A percentile compares a stretch with the other conserved stretches of the same genome.
Conservation (phyloP, 2,113 vertebrate species). For the Barbus barbus region DNA sequence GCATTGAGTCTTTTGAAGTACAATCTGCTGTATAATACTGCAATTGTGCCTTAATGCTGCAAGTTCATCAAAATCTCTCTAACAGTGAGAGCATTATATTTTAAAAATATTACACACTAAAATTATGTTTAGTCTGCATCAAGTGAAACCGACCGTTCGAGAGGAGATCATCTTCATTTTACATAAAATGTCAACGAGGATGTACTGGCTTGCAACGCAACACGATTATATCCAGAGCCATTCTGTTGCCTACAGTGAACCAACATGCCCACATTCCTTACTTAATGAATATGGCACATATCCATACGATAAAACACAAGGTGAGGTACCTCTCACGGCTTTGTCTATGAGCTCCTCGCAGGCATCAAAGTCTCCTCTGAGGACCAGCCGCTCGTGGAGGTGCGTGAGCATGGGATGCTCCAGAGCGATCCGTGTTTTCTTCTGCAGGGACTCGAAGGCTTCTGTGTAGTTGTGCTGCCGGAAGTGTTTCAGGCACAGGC, state of each 20-base stretch:
- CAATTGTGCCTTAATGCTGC: too few species aligned
- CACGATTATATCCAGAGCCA: neutral
- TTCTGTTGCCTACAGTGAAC: neutral
- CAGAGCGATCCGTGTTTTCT: constrained; percentile 96
- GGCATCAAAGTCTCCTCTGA: constrained; percentile 95
- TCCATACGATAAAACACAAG: neutral
- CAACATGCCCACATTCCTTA: constrained; percentile 8
- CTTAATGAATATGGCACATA: constrained; percentile 6
- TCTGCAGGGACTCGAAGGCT: constrained; percentile 97
- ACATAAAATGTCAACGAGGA: neutral
- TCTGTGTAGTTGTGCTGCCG: constrained; percentile 99
- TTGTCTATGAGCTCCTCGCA: constrained; percentile 98
- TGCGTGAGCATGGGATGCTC: constrained; percentile 99
- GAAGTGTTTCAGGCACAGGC: constrained; percentile 98
- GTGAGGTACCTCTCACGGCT: constrained; percentile 87
- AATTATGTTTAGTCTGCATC: too few species aligned
- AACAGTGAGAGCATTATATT: neutral
- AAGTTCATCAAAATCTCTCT: neutral
- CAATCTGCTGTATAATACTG: neutral
- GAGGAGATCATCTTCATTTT: neutral
- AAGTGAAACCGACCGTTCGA: neutral
- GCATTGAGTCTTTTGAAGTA: neutral
- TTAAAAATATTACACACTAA: too few species aligned
- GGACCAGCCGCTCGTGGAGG: constrained; percentile 92
- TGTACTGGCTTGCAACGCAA: neutral